phyloP scores from a whole-genome alignment of 2,113 vertebrate genomes.

The Catagonus wagneri region DNA sequence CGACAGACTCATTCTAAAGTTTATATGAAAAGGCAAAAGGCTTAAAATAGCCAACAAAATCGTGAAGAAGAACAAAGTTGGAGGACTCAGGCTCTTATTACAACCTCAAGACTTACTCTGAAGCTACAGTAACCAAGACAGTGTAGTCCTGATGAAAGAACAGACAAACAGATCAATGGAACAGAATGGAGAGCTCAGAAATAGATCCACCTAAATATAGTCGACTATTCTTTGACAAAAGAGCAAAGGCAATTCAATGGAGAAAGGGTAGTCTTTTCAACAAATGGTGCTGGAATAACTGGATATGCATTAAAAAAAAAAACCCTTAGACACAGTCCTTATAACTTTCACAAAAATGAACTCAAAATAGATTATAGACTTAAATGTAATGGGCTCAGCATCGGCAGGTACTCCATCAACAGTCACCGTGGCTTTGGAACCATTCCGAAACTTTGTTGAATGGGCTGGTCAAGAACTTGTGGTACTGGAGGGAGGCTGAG shows the following conservation, averaged over 20 bases:
- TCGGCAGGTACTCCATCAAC: background rate
- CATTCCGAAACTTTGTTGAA: background rate
- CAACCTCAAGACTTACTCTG: background rate
- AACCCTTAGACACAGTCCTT: background rate
- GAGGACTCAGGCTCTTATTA: background rate
- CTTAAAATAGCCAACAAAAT: background rate
- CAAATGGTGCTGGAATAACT: constrained; percentile 22
- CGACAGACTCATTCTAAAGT: constrained; percentile 10
- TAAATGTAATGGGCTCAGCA: background rate
- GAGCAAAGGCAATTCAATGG: constrained; percentile 6
- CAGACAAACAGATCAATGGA: background rate
- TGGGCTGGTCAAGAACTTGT: constrained; percentile 11
- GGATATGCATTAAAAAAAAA: background rate
- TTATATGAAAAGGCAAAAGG: constrained; percentile 27
- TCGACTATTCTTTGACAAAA: background rate
- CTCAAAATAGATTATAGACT: background rate
- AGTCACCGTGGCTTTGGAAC: constrained; percentile 21
- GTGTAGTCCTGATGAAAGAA: background rate
- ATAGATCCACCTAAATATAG: background rate
- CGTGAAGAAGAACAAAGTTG: constrained; percentile 3
- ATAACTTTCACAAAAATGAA: constrained; percentile 25
- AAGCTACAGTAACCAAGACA: background rate
- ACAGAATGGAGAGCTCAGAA: background rate
- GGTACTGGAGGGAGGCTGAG: background rate
- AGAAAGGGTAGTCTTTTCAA: constrained; percentile 25